Conservation (phyloP, 2,888 invertebrate species). For the Sclerodermus sp. region DNA sequence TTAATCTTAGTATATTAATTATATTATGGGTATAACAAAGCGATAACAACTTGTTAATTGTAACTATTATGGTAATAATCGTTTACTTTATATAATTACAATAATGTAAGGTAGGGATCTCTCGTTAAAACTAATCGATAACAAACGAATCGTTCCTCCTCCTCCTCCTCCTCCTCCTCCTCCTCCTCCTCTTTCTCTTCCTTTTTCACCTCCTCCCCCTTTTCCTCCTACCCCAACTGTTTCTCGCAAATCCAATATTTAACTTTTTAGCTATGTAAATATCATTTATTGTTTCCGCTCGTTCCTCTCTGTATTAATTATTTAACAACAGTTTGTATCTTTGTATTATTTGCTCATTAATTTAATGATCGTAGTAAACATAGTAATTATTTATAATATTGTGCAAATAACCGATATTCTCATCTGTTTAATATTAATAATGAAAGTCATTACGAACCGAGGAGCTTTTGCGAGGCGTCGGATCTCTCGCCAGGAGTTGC, state of each 20-base stretch:
- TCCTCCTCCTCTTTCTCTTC: slow-evolving; percentile 26
- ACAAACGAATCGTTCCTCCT: slow-evolving; percentile 45
- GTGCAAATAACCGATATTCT: slow-evolving; percentile 53
- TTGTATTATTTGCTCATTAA: slow-evolving; percentile 45
- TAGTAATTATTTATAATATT: slow-evolving; percentile 53
- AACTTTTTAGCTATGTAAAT: not conserved
- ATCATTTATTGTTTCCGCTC: slow-evolving; percentile 13
- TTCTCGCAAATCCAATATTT: slow-evolving; percentile 7
- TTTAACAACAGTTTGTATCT: slow-evolving; percentile 42
- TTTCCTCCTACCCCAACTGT: slow-evolving; percentile 21
- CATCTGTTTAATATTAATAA: slow-evolving; percentile 42
- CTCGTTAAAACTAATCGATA: slow-evolving; percentile 50
- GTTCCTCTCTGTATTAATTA: slow-evolving; percentile 32
- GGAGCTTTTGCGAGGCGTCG: slow-evolving; percentile 24
- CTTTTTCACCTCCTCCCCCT: slow-evolving; percentile 16
- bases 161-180: slow-evolving; percentile 21
- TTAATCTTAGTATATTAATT: slow-evolving; percentile 56
- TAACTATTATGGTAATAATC: slow-evolving; percentile 56
- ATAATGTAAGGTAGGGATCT: slow-evolving; percentile 53
- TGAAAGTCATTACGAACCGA: slow-evolving; percentile 43
- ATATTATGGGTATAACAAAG: slow-evolving; percentile 58
- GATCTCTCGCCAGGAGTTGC: too few relatives aligned
- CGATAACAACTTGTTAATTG: slow-evolving; percentile 57
- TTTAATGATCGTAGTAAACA: slow-evolving; percentile 50
- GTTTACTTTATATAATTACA: slow-evolving; percentile 54